Percentiles rank a stretch among this genome's conserved stretches.
Conservation (phyloP, 53 echinoderm and acorn worm species). For the Antedon mediterranea region DNA sequence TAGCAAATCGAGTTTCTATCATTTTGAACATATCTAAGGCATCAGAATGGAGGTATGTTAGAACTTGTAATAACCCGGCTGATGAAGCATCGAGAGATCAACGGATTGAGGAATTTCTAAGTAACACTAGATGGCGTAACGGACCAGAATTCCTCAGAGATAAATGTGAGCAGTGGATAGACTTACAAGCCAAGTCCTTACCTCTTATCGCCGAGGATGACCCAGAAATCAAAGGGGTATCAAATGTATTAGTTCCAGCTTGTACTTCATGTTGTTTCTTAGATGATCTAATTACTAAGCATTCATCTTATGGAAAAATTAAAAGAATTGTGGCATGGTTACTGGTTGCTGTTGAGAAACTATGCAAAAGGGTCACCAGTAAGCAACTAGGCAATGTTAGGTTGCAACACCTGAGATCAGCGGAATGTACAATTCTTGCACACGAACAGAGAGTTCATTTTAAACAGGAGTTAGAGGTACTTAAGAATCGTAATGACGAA, state of each 20-base stretch:
- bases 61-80: slow-evolving; percentile 15
- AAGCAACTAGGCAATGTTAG: neutral
- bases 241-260: neutral
- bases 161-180: neutral
- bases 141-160: slow-evolving; percentile 18
- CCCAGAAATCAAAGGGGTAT: neutral
- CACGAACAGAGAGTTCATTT: slow-evolving; percentile 8
- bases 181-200: neutral
- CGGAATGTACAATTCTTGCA: neutral
- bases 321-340: neutral
- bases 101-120: neutral
- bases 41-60: slow-evolving; percentile 20
- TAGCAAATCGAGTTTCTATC: slow-evolving; percentile 14
- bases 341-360: neutral
- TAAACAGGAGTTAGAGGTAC: neutral
- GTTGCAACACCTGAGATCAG: neutral
- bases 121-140: slow-evolving; percentile 8
- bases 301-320: neutral
- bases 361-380: neutral
- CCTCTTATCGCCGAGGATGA: neutral
- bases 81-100: slow-evolving; percentile 28
- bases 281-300: neutral
- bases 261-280: neutral
- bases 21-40: slow-evolving; percentile 1
- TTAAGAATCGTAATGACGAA: neutral